Evolutionary conservation across 2,797 vertebrate genomes (phyloP), one percentile per base, ranked within the genome.

Genomic region (Helarctos malayanus): DNA sequence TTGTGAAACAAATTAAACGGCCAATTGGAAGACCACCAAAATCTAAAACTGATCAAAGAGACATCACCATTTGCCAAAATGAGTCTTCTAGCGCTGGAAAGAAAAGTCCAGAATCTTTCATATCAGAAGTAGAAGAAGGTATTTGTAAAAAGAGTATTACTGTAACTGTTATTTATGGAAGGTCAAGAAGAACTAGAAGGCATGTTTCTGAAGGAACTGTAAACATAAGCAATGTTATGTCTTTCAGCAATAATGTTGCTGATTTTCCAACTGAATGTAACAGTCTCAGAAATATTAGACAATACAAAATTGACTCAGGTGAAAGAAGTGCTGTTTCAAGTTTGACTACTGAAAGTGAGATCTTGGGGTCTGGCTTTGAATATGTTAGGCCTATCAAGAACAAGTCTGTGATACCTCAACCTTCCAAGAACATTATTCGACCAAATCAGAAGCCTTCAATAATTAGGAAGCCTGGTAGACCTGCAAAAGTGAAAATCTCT

Each of bases 21-120:
- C 99, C 99, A n/a, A 99, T 99, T 98, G 99, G 99, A 73, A 99
- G 99, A 97, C 99, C 99, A 91, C 99, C 99, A 71, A 99, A 99
- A 98, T 99, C 99, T 92, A 99, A 99, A 98, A 71, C 91, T 78
- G 96, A 97, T 13, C 71, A 98, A 87, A 95, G 92, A 81, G 97
- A 98, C 97, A 89, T 97, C 82, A 90, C 94, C 73, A 91, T 97
- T 90, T 45, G 41, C 89, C 98, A 96, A 89, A 97, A 79, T 56
- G 98, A 98, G 54, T 73, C 97, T 61, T 96, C 98, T 89, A 85
- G 80, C 19, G 65, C 78, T 83, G 95, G 96, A 96, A 98, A 97
- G 95, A 98, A 98, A 96, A 99, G 97, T 91, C 41, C 94, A 85
- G 97, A 97, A n/a, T 97, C 96, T 86, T 97, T 97, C 73, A 6